phyloP scores from a whole-genome alignment of 2,113 vertebrate species.

The Procavia capensis region DNA sequence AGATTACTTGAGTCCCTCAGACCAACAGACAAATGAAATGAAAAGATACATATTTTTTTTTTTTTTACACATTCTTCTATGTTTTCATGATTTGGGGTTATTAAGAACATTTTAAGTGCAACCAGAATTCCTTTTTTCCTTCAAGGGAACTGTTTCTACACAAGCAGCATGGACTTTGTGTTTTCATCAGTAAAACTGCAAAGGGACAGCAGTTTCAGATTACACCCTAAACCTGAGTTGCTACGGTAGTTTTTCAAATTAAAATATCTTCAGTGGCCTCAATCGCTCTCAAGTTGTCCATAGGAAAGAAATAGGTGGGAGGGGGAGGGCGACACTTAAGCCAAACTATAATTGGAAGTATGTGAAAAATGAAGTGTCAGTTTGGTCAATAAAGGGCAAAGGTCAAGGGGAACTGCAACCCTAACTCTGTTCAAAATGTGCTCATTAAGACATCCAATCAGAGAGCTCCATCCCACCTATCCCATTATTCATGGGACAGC shows the following conservation, averaged over 20 bases:
- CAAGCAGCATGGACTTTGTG: slow-evolving; percentile 78
- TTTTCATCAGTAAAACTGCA: slow-evolving; percentile 79
- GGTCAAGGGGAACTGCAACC: slow-evolving; percentile 94
- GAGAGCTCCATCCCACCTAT: slow-evolving; percentile 89
- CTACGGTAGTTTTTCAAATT: slow-evolving; percentile 89
- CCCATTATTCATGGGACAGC: slow-evolving; percentile 94
- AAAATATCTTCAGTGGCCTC: slow-evolving; percentile 89
- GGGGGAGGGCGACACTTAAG: slow-evolving; percentile 87
- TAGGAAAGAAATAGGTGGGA: slow-evolving; percentile 89
- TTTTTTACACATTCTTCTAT: background rate
- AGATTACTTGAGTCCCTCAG: slow-evolving; percentile 74
- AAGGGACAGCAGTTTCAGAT: slow-evolving; percentile 88
- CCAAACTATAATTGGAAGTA: slow-evolving; percentile 95
- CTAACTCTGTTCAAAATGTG: slow-evolving; percentile 93
- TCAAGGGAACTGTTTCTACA: slow-evolving; percentile 53
- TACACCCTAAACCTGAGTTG: slow-evolving; percentile 85
- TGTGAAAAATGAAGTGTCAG: slow-evolving; percentile 99
- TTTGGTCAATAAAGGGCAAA: slow-evolving; percentile 98
- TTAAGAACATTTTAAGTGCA: slow-evolving; percentile 46
- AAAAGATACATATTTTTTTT: slow-evolving; percentile 73
- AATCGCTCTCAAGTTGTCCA: slow-evolving; percentile 85
- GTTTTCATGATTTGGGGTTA: slow-evolving; percentile 16
- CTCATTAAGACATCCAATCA: slow-evolving; percentile 98
- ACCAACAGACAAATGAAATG: slow-evolving; percentile 82
- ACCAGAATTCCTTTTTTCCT: background rate